Evolutionary conservation across 1,140 invertebrate genomes (phyloP), one percentile per base, ranked within the genome.

Genomic region (Asbolus verrucosus): DNA sequence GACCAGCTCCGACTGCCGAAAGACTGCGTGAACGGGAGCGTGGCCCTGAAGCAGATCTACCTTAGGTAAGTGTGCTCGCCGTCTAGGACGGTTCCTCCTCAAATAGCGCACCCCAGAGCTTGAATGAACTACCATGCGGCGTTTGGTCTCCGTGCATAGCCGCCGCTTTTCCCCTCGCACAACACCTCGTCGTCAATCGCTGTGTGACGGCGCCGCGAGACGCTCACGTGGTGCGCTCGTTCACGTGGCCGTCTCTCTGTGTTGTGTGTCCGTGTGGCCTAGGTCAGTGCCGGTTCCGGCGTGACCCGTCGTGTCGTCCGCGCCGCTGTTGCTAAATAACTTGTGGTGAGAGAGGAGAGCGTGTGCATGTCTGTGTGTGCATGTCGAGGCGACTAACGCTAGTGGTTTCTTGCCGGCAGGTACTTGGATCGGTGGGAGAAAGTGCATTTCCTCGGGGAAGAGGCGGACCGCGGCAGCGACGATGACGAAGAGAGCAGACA

Each of bases 41-140:
- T 95, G 36, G 90, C 92, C 59, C 85, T 97, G 19, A 94, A 96
- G 81, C 90, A 93, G 82, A 91, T 96, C 73, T 97, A 97, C 82
- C 86, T 94, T 68, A 90, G 93, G 85, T 94, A 87, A 87, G 85
- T 65, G 18, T 38, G 14, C 14, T 2, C 33, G 33, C 33, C 33
- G 5, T 11, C 33, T 6, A 11, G 5, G 6, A 3, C 24, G 59
- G 30, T n/a, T 14, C 11, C 21, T n/a, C 60, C 9, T 24, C 21
- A 6, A 9, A n/a, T 11, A 6, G 24, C 60, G 5, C 27, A 8
- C 3, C 13, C 3, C 24, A 27, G 24, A 8, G 24, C 24, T 27
- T 27, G 24, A 27, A 27, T 27, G 24, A 27, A 27, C 24, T 3
- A 27, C 24, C 24, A 27, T 27, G 24, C 24, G 24, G 24, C 24